phyloP scores from a whole-genome alignment of 2,888 invertebrate species.

The Mamestra brassicae region DNA sequence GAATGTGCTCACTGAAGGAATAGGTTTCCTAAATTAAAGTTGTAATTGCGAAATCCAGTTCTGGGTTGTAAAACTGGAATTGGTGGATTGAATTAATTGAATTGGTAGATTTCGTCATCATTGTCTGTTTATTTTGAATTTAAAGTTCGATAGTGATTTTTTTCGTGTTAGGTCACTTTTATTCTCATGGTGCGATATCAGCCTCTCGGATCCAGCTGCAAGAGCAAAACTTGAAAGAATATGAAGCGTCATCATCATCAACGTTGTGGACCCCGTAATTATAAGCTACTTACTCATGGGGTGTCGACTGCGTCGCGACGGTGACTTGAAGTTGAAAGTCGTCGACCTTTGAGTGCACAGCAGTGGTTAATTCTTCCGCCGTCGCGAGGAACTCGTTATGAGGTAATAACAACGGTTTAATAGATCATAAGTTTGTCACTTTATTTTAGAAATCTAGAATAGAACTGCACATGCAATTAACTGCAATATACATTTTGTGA shows the following conservation, averaged over 20 bases:
- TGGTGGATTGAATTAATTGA: background rate
- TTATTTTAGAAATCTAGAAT: conserved; percentile 11
- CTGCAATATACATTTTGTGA: no score
- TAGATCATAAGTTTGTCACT: conserved; percentile 29
- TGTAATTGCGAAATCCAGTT: conserved; percentile 33
- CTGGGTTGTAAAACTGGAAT: conserved; percentile 7
- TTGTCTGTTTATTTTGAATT: background rate
- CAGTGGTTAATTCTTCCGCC: conserved; percentile 59
- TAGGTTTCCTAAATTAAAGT: conserved; percentile 7
- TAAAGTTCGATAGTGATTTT: no score
- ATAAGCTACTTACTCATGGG: conserved; percentile 17
- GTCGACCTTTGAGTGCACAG: conserved; percentile 58
- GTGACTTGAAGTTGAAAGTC: conserved; percentile 66
- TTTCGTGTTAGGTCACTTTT: no score
- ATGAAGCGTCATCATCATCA: background rate
- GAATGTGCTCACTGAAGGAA: conserved; percentile 39
- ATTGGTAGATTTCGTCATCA: background rate
- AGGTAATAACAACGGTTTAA: conserved; percentile 39
- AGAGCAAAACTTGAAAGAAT: no score
- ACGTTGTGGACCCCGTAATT: background rate
- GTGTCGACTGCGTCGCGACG: conserved; percentile 16
- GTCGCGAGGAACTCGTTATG: conserved; percentile 53
- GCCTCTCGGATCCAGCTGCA: no score
- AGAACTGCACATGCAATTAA: background rate
- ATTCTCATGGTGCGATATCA: no score